Evolutionary conservation across 2,888 invertebrate species (phyloP).

Genomic region (Drosophila tanythrix): DNA sequence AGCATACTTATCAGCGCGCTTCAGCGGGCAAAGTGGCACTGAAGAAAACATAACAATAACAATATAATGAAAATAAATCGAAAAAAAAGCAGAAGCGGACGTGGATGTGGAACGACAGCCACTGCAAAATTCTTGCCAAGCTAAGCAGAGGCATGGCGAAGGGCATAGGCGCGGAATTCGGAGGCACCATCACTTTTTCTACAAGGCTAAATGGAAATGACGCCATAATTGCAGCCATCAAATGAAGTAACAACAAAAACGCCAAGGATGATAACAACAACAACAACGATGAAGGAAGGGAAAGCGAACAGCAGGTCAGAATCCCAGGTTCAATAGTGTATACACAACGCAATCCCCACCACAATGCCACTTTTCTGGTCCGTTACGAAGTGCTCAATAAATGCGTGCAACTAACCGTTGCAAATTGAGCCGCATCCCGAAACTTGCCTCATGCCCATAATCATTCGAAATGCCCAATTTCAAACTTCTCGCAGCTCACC

Average conservation of each 20-base stretch:
- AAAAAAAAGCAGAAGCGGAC: conserved; percentile 6
- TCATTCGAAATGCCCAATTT: conserved; percentile 10
- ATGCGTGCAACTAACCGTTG: conserved; percentile 79
- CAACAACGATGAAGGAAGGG: background rate
- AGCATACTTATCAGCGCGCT: conserved; percentile 70
- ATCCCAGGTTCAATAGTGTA: conserved; percentile 27
- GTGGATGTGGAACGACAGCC: conserved; percentile 15
- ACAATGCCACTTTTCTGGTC: background rate
- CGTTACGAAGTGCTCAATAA: conserved; percentile 31
- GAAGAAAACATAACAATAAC: conserved; percentile 63
- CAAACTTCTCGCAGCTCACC: background rate
- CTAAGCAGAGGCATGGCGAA: background rate
- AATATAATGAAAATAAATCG: conserved; percentile 13
- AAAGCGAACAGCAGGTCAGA: conserved; percentile 39
- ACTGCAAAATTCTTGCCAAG: conserved; percentile 36
- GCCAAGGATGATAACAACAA: conserved; percentile 26
- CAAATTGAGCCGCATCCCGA: conserved; percentile 62
- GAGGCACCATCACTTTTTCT: conserved; percentile 41
- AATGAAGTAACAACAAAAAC: conserved; percentile 53
- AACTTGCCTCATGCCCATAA: conserved; percentile 35
- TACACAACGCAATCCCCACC: background rate
- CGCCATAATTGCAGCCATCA: conserved; percentile 80
- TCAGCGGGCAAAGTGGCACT: conserved; percentile 68
- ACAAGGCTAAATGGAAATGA: conserved; percentile 78
- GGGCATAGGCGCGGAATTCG: background rate